Evolutionary conservation across 2,113 vertebrate genomes (phyloP).

Genomic region (Carollia perspicillata): DNA sequence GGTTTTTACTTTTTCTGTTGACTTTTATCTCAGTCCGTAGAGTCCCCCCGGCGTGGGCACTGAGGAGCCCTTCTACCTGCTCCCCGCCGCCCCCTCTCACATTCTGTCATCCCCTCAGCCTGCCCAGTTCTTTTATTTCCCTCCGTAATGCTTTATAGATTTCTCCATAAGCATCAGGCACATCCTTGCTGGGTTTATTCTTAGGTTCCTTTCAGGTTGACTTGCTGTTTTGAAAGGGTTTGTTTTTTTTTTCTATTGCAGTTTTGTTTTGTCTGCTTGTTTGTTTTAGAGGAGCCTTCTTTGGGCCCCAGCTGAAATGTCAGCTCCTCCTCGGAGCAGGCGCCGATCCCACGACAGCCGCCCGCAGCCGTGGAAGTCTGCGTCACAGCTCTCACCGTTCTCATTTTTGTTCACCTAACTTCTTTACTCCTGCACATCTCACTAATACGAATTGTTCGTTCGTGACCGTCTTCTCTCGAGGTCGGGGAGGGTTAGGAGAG

Average conservation of each 20-base stretch:
- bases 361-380: fast-evolving
- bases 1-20: background rate
- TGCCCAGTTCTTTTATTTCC: background rate
- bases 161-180: conserved; percentile 30
- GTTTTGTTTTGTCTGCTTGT: background rate
- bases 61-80: background rate
- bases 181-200: background rate
- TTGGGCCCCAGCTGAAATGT: background rate
- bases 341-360: background rate
- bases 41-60: fast-evolving
- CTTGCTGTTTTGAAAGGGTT: background rate
- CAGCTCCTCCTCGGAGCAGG: background rate
- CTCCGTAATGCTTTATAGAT: background rate
- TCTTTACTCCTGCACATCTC: background rate
- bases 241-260: background rate
- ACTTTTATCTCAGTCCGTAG: background rate
- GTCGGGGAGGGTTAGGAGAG: background rate
- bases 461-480: background rate
- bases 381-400: background rate
- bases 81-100: background rate
- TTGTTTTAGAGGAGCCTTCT: background rate
- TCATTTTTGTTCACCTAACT: background rate
- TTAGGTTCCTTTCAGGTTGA: background rate
- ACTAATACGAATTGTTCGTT: background rate
- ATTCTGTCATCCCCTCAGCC: background rate